Base-by-base conservation (phyloP, 2,113 vertebrate genomes). In the Amphiprion percula region DNA sequence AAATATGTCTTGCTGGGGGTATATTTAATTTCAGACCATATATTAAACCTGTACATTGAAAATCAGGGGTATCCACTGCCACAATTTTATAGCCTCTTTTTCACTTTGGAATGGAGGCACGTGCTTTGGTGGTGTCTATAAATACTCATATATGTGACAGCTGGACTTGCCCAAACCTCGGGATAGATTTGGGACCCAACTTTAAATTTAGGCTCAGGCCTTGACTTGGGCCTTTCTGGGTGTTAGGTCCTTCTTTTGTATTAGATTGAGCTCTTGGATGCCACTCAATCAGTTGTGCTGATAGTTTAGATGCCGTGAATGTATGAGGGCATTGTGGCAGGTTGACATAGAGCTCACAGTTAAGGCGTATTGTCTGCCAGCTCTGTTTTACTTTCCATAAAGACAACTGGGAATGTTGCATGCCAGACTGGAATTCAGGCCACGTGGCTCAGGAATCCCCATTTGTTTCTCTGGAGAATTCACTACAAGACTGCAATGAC, bases 131-230 rank as follows among this genome's bases (percentile, higher is more conserved):
- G 61, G 84, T 79, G 65, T 78, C 92, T 94, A 93, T 91, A 88
- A 94, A 88, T 94, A 93, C 90, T 80, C 70, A 33, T 55, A 68
- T 52, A 88, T 82, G 78, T 49, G 87, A 93, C 85, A 95, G 82
- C 82, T 93, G 89, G 84, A 81, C 69, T 70, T 76, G 62, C 54
- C 74, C 77, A 79, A 86, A 85, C 77, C 70, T 62, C 70, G 33
- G 47, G 68, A 77, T 74, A 71, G 84, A 88, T 83, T 86, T 87
- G 41, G 70, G 73, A 58, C 80, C 76, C 75, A 9, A 66, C 52
- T 89, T 90, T 89, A 90, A 90, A 89, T 91, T 91, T 87, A 87
- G 88, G 46, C 73, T 78, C 47, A 86, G 81, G 67, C 75, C 79
- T 90, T 84, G 81, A 79, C 66, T 67, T 68, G 63, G 73, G 72